Percentiles rank a stretch among this genome's conserved stretches.
Evolutionary conservation across 2,888 invertebrate genomes (phyloP).

Genomic region (Candidula unifasciata): DNA sequence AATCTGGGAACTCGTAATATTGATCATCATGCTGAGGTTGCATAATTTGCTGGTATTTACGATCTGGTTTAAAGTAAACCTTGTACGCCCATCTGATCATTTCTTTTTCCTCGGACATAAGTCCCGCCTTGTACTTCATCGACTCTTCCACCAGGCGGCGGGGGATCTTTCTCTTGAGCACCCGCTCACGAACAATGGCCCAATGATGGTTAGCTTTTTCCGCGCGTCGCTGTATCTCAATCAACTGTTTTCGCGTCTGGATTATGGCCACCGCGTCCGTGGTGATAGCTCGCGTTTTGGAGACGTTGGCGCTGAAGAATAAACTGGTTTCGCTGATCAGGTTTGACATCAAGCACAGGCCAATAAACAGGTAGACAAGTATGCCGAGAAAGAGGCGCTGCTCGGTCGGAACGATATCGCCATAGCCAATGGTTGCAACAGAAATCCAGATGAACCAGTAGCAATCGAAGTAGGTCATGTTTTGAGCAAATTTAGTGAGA

Average conservation of each 20-base stretch:
- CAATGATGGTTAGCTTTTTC: not conserved
- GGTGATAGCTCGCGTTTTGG: slow-evolving; percentile 6
- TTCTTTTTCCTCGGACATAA: slow-evolving; percentile 30
- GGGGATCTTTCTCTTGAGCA: slow-evolving; percentile 1
- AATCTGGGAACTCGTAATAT: too few species aligned
- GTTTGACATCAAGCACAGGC: slow-evolving; percentile 41
- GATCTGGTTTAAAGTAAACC: slow-evolving; percentile 27
- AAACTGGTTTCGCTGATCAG: slow-evolving; percentile 19
- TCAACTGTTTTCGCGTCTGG: not conserved
- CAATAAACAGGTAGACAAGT: slow-evolving; percentile 34
- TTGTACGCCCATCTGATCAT: slow-evolving; percentile 22
- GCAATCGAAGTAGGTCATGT: slow-evolving; percentile 29
- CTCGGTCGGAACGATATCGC: slow-evolving; percentile 42
- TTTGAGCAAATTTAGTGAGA: not conserved
- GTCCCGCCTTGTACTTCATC: not conserved
- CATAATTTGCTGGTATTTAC: not conserved
- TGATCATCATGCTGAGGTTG: too few species aligned
- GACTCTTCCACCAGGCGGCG: slow-evolving; percentile 17
- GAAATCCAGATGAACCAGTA: slow-evolving; percentile 49
- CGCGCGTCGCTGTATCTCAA: not conserved
- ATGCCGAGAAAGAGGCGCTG: slow-evolving; percentile 1
- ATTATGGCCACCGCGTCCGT: slow-evolving; percentile 8
- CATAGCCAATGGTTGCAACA: slow-evolving; percentile 47
- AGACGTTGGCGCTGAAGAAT: slow-evolving; percentile 27
- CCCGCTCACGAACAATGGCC: slow-evolving; percentile 1